These are phyloP conservation scores for Julus scandinavius DNA, from an alignment of 2,888 invertebrate genomes.

Conservation along the genomic window DNA sequence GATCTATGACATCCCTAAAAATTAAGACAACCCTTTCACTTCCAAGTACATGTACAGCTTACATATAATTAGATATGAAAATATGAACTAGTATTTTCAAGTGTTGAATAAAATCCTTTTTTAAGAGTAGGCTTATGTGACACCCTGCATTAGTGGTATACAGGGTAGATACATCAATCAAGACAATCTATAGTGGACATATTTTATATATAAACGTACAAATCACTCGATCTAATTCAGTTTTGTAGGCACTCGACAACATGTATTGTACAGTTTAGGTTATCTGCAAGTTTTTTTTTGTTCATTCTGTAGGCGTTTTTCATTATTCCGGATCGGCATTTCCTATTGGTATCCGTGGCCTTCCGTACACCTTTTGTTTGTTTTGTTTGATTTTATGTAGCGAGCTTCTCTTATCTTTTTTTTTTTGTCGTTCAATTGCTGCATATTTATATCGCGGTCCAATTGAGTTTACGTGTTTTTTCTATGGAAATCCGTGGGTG, in stretches of 20 bases:
- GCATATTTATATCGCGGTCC: neutral
- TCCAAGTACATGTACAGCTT: too few species aligned
- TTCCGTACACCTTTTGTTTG: constrained; percentile 28
- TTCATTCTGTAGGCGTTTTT: neutral
- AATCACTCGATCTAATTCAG: too few species aligned
- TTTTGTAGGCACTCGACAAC: neutral
- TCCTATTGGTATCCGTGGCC: constrained; percentile 37
- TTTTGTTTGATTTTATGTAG: constrained; percentile 29
- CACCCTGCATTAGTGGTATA: too few species aligned
- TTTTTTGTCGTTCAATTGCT: neutral
- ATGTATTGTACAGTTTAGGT: neutral
- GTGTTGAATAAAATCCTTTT: too few species aligned
- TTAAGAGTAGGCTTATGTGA: too few species aligned
- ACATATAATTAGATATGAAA: too few species aligned
- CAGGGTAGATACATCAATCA: too few species aligned
- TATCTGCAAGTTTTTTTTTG: neutral
- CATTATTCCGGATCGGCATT: neutral
- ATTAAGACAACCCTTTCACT: too few species aligned
- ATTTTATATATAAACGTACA: too few species aligned
- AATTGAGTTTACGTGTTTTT: constrained; percentile 30
- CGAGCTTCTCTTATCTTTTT: constrained; percentile 23
- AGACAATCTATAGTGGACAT: too few species aligned
- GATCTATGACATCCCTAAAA: too few species aligned
- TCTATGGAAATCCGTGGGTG: constrained; percentile 28
- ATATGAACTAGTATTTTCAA: too few species aligned